A percentile compares a stretch with the other conserved stretches of the same genome.
Evolutionary conservation across 2,113 vertebrate species (phyloP).

Genomic region (Neogale vison): DNA sequence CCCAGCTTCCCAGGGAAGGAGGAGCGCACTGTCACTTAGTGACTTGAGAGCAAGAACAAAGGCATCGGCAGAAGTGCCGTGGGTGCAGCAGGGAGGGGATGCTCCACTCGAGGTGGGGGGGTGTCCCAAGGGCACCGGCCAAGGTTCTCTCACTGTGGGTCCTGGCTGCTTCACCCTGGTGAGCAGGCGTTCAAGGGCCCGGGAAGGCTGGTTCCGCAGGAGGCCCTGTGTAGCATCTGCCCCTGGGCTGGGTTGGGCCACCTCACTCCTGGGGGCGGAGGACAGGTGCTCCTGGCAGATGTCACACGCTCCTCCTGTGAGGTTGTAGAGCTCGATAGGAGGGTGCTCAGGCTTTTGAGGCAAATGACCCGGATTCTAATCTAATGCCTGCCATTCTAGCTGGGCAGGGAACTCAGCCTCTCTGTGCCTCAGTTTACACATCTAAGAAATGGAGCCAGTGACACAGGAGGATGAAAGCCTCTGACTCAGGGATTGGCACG

Average conservation of each 20-base stretch:
- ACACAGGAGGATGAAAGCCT: background rate
- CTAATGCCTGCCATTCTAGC: background rate
- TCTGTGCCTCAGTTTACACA: background rate
- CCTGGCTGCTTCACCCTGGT: background rate
- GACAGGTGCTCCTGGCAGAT: background rate
- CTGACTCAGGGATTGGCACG: background rate
- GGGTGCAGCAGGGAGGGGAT: constrained; percentile 6
- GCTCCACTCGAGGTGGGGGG: background rate
- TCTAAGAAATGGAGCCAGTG: background rate
- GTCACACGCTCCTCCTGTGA: background rate
- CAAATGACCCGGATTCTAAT: background rate
- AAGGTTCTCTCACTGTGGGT: background rate
- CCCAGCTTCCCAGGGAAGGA: constrained; percentile 31
- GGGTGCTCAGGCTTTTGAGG: background rate
- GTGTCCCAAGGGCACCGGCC: background rate
- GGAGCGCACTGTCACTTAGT: constrained; percentile 58
- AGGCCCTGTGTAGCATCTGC: too few species aligned
- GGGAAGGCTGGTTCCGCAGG: background rate
- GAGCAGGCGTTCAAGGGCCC: background rate
- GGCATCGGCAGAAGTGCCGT: background rate
- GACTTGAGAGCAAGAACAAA: constrained; percentile 64
- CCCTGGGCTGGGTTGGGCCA: too few species aligned
- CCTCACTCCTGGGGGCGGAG: background rate
- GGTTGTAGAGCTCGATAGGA: background rate
- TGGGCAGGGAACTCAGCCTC: background rate